Evolutionary conservation across 30 jellyfish, hydroid and myxozoan genomes (phyloP), one percentile per base, ranked within the genome.

Genomic region (Pelagia noctiluca): DNA sequence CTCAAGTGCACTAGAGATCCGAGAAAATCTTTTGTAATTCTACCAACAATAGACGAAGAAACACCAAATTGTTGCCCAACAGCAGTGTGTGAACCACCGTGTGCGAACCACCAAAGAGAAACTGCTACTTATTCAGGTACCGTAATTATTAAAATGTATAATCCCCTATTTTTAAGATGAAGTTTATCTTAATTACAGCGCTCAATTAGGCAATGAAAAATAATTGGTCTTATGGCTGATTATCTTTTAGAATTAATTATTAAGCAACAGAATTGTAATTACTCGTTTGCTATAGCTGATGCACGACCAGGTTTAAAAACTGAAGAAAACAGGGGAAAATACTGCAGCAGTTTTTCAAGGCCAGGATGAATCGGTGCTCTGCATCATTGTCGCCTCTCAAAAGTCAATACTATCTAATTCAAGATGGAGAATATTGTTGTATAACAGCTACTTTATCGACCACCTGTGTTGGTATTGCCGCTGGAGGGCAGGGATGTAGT

Each of bases 401-500:
- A 16, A 42, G 57, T 42, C 57, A 42, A 42, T 42, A 16, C 57
- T 42, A 8, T 42, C 57, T n/a, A 42, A 42, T 42, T 42, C 57
- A 42, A 42, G 57, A 42, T 42, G 57, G 57, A 42, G 57, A 42
- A 42, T 5, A 16, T 16, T 42, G 12, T 42, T 42, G 57, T 42
- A 8, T 42, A 42, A 42, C 16, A 42, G 57, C 57, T 42, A 42
- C 16, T 42, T 42, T 8, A 42, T 8, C 16, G 12, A 42, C 8
- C 57, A 42, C 57, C n/a, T 42, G 57, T 42, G 57, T 42, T 42
- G 57, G 57, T 42, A 42, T 42, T 42, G 57, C 57, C 16, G 16
- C 16, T 42, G 57, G 16, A 8, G 57, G 16, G 57, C n/a, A n/a
- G n/a, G n/a, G n/a, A n/a, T n/a, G n/a, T n/a, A n/a, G n/a, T n/a